phyloP scores from a whole-genome alignment of 1,140 invertebrate species.

The Aphis gossypii region DNA sequence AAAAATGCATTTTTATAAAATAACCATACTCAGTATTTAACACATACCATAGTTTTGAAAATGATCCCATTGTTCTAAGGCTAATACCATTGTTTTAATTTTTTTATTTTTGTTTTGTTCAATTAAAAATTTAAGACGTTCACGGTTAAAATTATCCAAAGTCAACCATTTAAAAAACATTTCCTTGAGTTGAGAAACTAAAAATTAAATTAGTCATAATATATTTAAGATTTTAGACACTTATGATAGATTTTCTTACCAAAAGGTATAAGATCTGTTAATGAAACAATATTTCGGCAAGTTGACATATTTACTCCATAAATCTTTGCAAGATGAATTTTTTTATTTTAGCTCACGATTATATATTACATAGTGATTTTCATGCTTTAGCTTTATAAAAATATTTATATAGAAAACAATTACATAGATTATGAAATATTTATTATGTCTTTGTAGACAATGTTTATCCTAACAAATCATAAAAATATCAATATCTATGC shows the following conservation, averaged over 20 bases:
- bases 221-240: background rate
- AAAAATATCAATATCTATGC: background rate
- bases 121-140: background rate
- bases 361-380: no score
- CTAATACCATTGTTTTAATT: background rate
- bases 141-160: background rate
- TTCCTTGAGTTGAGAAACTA: slow-evolving; percentile 2
- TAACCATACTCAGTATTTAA: background rate
- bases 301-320: background rate
- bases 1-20: background rate
- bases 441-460: background rate
- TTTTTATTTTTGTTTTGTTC: background rate
- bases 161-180: background rate
- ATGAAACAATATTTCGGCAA: background rate
- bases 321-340: background rate
- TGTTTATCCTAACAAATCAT: background rate
- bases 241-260: background rate
- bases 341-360: background rate
- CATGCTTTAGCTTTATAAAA: background rate
- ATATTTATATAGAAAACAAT: background rate
- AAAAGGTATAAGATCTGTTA: slow-evolving; percentile 12
- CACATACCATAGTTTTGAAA: slow-evolving; percentile 9
- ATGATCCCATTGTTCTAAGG: background rate
- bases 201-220: background rate
- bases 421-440: background rate